A percentile compares a stretch with the other conserved stretches of the same genome.
Conservation (phyloP, 2,888 invertebrate genomes). For the Coelopa pilipes region DNA sequence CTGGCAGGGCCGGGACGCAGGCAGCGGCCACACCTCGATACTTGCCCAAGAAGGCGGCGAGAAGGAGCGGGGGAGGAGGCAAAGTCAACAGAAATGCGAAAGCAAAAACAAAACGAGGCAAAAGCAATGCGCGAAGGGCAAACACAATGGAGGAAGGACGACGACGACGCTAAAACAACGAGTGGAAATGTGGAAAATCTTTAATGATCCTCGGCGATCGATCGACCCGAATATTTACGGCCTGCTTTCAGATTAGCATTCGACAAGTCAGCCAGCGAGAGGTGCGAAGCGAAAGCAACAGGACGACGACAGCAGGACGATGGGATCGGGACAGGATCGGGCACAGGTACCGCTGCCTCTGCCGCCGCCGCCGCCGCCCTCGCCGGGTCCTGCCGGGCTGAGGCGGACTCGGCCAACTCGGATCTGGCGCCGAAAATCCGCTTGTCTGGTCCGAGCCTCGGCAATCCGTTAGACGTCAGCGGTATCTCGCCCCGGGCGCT, state of each 20-base stretch:
- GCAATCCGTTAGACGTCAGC: slow-evolving; percentile 58
- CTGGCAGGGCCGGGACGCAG: background rate
- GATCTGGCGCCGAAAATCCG: slow-evolving; percentile 60
- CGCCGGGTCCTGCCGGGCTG: slow-evolving; percentile 14
- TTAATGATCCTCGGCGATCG: slow-evolving; percentile 4
- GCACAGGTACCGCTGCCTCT: background rate
- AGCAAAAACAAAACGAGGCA: too few species aligned
- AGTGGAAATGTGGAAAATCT: background rate
- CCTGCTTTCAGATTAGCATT: slow-evolving; percentile 40
- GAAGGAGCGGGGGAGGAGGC: background rate
- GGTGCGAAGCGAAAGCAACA: slow-evolving; percentile 17
- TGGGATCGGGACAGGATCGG: background rate
- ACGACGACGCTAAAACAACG: background rate
- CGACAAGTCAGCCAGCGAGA: slow-evolving; percentile 25
- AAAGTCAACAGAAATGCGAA: too few species aligned
- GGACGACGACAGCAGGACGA: background rate
- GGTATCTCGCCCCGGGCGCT: slow-evolving; percentile 45
- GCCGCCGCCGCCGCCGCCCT: too few species aligned
- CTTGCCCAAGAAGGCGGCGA: background rate
- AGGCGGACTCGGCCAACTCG: slow-evolving; percentile 32
- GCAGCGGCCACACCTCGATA: slow-evolving; percentile 3
- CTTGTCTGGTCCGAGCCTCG: slow-evolving; percentile 49
- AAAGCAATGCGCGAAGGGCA: too few species aligned
- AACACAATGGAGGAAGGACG: too few species aligned
- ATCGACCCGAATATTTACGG: slow-evolving; percentile 21